Conservation (phyloP, 92 coral and sea anemone genomes). For the Paramuricea clavata region DNA sequence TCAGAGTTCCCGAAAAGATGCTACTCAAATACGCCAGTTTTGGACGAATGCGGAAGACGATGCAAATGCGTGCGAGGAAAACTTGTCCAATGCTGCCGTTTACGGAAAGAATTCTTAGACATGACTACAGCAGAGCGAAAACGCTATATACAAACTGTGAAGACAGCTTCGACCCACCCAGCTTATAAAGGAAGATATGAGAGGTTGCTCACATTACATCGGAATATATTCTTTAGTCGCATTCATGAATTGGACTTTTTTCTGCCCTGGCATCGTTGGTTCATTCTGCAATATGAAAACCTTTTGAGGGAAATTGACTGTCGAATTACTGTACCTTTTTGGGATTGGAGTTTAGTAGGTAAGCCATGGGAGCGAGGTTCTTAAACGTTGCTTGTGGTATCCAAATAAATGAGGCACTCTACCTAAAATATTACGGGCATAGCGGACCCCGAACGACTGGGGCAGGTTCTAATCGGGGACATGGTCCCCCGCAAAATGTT, state of each 20-base stretch:
- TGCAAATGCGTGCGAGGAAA: conserved; percentile 67
- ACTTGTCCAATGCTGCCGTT: conserved; percentile 69
- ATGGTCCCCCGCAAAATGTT: no score
- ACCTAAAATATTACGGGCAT: no score
- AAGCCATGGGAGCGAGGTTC: neutral
- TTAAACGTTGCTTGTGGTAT: no score
- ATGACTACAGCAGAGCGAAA: conserved; percentile 68
- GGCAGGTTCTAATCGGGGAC: no score
- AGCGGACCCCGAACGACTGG: no score
- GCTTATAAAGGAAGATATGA: conserved; percentile 74
- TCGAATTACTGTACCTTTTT: conserved; percentile 61
- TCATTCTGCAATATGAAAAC: conserved; percentile 62
- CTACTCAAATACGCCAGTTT: neutral
- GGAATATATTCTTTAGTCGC: conserved; percentile 32
- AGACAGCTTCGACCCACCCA: conserved; percentile 58
- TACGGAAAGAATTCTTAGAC: conserved; percentile 72
- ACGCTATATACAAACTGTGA: conserved; percentile 58
- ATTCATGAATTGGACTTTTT: conserved; percentile 59
- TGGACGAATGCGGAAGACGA: conserved; percentile 68
- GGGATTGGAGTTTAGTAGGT: conserved; percentile 72
- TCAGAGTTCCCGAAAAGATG: neutral
- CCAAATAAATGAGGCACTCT: no score
- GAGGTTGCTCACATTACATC: conserved; percentile 69
- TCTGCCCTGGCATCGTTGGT: conserved; percentile 78
- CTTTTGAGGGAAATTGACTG: conserved; percentile 50